Evolutionary conservation across 2,888 invertebrate genomes (phyloP).

Genomic region (Drosophila paucipuncta): DNA sequence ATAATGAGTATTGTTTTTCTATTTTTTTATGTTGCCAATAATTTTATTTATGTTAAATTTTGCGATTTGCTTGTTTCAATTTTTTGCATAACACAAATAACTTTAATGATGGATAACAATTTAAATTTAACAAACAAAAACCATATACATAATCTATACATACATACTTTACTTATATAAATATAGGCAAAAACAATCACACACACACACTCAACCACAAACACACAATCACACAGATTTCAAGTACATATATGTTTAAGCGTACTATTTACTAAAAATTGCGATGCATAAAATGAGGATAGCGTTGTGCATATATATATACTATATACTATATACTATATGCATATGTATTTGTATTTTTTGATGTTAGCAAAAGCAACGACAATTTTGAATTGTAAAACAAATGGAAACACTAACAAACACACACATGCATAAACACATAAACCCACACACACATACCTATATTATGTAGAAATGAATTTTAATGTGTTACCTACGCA

Average conservation of each 20-base stretch:
- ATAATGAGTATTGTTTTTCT: conserved; percentile 38
- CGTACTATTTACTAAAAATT: conserved; percentile 52
- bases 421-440: conserved; percentile 11
- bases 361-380: conserved; percentile 54
- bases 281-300: conserved; percentile 35
- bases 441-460: conserved; percentile 30
- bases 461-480: conserved; percentile 72
- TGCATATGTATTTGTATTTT: conserved; percentile 46
- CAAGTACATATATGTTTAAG: conserved; percentile 46
- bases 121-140: conserved; percentile 32
- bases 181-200: conserved; percentile 39
- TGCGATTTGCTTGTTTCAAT: conserved; percentile 44
- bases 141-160: conserved; percentile 42
- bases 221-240: conserved; percentile 33
- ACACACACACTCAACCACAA: conserved; percentile 18
- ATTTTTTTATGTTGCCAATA: conserved; percentile 58
- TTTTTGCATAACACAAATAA: conserved; percentile 39
- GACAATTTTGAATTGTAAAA: conserved; percentile 62
- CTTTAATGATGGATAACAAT: conserved; percentile 38
- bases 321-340: background rate
- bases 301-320: conserved; percentile 42
- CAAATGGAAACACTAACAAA: conserved; percentile 20
- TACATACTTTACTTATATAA: conserved; percentile 48
- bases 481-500: conserved; percentile 75
- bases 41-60: conserved; percentile 53